A percentile compares a stretch with the other conserved stretches of the same genome.
phyloP scores from a whole-genome alignment of 1,140 invertebrate genomes.

The Acromyrmex echinatior region DNA sequence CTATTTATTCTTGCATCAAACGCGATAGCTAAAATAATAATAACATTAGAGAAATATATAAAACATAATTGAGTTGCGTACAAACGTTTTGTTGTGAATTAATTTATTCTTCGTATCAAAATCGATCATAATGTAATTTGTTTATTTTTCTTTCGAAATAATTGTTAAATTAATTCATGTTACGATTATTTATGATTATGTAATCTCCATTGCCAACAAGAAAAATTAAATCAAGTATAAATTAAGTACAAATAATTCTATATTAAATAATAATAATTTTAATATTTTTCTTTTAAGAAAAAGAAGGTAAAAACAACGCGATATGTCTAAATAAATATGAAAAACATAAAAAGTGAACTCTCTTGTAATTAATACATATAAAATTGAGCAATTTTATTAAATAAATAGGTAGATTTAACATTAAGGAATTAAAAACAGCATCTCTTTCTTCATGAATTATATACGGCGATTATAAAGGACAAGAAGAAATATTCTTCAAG shows the following conservation, averaged over 20 bases:
- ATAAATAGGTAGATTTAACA: background rate
- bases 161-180: background rate
- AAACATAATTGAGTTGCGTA: background rate
- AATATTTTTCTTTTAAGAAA: background rate
- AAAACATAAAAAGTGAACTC: background rate
- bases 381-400: constrained; percentile 3
- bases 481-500: constrained; percentile 10
- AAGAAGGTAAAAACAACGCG: background rate
- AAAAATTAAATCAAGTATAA: constrained; percentile 20
- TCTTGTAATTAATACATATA: background rate
- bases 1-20: background rate
- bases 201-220: background rate
- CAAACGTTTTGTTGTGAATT: background rate
- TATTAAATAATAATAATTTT: constrained; percentile 15
- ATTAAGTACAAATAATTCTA: background rate
- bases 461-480: background rate
- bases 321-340: background rate
- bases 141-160: background rate
- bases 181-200: background rate
- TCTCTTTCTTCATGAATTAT: constrained; percentile 7
- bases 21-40: background rate
- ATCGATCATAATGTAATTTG: background rate
- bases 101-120: background rate
- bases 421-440: background rate
- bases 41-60: background rate